Conservation (phyloP, 2,113 vertebrate genomes). For the Megaceryle torquata region DNA sequence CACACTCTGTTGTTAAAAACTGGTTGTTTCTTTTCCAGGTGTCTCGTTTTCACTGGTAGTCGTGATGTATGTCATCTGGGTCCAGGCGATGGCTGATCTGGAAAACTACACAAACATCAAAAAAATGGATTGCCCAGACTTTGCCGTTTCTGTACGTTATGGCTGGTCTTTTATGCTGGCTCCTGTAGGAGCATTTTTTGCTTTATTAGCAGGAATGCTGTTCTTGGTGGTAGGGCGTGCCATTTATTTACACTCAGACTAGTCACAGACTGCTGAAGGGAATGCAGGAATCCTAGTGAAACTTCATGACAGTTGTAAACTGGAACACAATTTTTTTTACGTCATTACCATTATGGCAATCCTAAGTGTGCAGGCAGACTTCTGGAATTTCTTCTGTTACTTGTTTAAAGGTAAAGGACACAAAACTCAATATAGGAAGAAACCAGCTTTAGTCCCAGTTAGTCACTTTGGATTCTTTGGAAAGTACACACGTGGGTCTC, state of each 20-base stretch:
- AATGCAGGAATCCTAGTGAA: not conserved
- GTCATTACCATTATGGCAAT: not conserved
- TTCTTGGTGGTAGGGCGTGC: constrained; percentile 87
- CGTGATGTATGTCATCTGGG: constrained; percentile 86
- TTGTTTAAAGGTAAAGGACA: constrained; percentile 7
- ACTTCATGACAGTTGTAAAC: not conserved
- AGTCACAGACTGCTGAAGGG: not conserved
- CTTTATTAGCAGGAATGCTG: constrained; percentile 87
- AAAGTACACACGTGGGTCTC: not conserved
- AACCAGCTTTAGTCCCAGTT: not conserved
- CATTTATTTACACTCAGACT: constrained; percentile 79
- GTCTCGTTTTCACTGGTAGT: constrained; percentile 86
- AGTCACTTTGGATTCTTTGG: not conserved
- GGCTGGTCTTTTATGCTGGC: constrained; percentile 95
- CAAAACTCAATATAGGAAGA: not conserved
- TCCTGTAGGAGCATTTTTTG: constrained; percentile 88
- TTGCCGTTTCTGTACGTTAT: constrained; percentile 79
- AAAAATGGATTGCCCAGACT: constrained; percentile 76
- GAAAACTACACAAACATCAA: constrained; percentile 76
- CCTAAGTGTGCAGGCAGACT: constrained; percentile 11
- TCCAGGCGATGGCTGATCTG: constrained; percentile 85
- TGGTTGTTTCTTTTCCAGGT: constrained; percentile 74
- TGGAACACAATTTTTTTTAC: constrained; percentile 23
- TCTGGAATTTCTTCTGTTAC: constrained; percentile 18
- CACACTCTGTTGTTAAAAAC: not conserved